A percentile compares a stretch with the other conserved stretches of the same genome.
Evolutionary conservation across 1,140 invertebrate species (phyloP).

Genomic region (Pissodes strobi): DNA sequence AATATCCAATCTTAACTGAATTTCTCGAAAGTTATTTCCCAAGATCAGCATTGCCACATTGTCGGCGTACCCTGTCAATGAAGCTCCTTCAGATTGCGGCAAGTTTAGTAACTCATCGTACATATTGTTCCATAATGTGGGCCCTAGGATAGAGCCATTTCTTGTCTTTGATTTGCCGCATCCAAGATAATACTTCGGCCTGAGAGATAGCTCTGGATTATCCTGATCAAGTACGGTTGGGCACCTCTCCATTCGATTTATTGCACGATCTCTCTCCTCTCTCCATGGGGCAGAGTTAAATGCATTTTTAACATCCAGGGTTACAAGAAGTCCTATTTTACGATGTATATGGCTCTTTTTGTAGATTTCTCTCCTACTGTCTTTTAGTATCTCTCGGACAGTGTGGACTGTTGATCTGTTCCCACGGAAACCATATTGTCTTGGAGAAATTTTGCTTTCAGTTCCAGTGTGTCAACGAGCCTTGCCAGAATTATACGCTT

Average conservation of each 20-base stretch:
- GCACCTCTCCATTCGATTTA: neutral
- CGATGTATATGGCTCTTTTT: neutral
- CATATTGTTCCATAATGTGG: neutral
- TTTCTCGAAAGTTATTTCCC: neutral
- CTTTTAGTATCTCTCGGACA: too few relatives aligned
- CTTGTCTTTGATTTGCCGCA: neutral
- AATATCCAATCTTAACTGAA: neutral
- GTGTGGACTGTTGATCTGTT: too few relatives aligned
- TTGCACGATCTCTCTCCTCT: neutral
- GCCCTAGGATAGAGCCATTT: too few relatives aligned
- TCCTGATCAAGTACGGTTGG: too few relatives aligned
- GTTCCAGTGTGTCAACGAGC: neutral
- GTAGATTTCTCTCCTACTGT: neutral
- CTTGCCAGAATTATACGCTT: neutral
- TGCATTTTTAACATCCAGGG: too few relatives aligned
- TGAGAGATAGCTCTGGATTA: neutral
- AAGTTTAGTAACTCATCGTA: neutral
- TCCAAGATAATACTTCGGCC: neutral
- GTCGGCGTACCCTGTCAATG: too few relatives aligned
- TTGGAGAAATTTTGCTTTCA: neutral
- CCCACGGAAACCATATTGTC: too few relatives aligned
- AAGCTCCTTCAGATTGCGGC: neutral
- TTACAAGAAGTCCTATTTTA: neutral
- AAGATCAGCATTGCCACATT: too few relatives aligned
- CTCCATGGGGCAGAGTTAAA: neutral